phyloP scores from a whole-genome alignment of 30 jellyfish, hydroid and myxozoan genomes.

The Hydractinia symbiolongicarpus region DNA sequence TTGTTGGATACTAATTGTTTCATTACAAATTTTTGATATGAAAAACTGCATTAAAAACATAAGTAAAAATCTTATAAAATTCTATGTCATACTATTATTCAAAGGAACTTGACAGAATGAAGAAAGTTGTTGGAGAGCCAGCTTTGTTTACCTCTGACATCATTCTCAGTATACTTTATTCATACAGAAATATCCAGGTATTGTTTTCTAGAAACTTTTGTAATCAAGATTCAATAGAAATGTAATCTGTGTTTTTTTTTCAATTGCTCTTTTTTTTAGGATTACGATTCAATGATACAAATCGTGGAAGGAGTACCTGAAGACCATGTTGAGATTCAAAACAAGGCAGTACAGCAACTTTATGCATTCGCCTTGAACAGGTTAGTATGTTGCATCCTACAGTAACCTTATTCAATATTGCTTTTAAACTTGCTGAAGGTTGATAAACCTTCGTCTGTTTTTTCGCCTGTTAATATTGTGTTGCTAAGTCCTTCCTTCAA shows the following conservation, averaged over 20 bases:
- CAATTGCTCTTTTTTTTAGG: slow-evolving; percentile 40
- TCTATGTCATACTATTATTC: background rate
- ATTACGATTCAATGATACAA: slow-evolving; percentile 77
- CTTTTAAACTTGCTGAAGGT: background rate
- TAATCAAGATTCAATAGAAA: background rate
- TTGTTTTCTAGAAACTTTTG: background rate
- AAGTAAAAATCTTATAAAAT: too few species aligned
- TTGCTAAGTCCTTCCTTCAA: too few species aligned
- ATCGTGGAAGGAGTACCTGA: slow-evolving; percentile 86
- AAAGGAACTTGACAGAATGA: slow-evolving; percentile 84
- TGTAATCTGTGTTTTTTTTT: background rate
- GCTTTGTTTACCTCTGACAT: slow-evolving; percentile 81
- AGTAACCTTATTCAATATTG: background rate
- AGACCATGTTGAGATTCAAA: slow-evolving; percentile 74
- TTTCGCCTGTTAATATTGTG: background rate
- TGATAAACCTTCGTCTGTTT: background rate
- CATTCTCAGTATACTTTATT: slow-evolving; percentile 57
- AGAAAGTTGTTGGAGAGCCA: slow-evolving; percentile 75
- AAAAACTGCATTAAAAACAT: too few species aligned
- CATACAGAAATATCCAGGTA: slow-evolving; percentile 96
- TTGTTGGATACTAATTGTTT: too few species aligned
- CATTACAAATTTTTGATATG: too few species aligned
- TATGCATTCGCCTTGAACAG: slow-evolving; percentile 95
- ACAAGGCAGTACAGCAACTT: slow-evolving; percentile 76
- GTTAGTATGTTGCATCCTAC: slow-evolving; percentile 32